Base-by-base conservation (phyloP, 37 sponge, comb jelly and placozoan genomes). In the Halichondria panicea region DNA sequence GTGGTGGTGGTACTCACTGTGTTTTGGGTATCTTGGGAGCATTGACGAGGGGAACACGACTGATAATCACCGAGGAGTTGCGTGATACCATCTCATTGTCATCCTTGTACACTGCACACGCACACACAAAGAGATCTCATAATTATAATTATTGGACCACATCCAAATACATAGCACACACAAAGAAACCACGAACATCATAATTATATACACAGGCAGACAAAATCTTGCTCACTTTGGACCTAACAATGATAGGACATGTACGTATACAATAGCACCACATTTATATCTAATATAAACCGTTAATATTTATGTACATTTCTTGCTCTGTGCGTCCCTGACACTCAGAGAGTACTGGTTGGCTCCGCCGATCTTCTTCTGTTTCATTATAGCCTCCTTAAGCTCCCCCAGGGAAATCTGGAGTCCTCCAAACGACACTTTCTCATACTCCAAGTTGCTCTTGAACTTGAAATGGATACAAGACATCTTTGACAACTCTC, bases 381-480 rank as follows among this genome's bases (percentile, higher is more conserved):
- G 74, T 43, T 79, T 76, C 81, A 87, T 83, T 32, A 94, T 91
- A 21, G 89, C 83, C 4, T 94, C 75, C 25, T 75, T 71, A 5
- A 94, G 72, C 43, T 94, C 95, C 8, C 61, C 55, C 57, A 91
- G 55, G 8, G 89, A 84, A 24, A 94, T 84, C 40, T 91, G 84
- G 11, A 94, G 84, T 13, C 88, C 92, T 31, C 72, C 76, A 64
- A 94, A 90, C 21, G 75, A 71, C 7, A 94, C 39, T 66, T 81
- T 87, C 37, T 88, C 89, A 64, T 92, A 83, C 21, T 92, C 92
- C 60, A 75, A 43, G 1, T 76, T 78, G 63, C 68, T 92, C 44
- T 62, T 83, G 60, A 85, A 92, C 66, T 88, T 88, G 81, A 77
- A 92, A 53, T 88, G 92, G 64, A 92, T 63, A 60, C 88, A 88